Evolutionary conservation across 1,140 invertebrate species (phyloP), one percentile per base, ranked within the genome.

Genomic region (Colletes gigas): DNA sequence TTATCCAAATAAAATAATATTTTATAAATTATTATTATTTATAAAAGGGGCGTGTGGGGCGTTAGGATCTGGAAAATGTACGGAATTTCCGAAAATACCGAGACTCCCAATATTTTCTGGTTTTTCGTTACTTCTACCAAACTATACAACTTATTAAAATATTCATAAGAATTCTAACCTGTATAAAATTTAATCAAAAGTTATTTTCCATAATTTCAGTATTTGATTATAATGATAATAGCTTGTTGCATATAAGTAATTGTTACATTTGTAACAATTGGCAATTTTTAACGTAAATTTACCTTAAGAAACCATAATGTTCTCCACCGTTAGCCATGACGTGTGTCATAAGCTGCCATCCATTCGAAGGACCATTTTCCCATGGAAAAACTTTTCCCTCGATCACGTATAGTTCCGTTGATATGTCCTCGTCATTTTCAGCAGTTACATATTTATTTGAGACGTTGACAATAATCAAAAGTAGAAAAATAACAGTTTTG

Each of bases 281-380:
- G 3, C 17, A 6, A 41, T 44, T 52, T 17, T 17, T 41, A 17
- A 52, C 7, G 3, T 17, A 69, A 77, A 90, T 73, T 62, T 92
- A 96, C 95, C 94, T 95, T 15, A 99, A 92, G 92, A 98, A 98
- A 66, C 97, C 98, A 86, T 97, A 95, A 91, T 96, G 96, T 92
- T 98, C 96, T 14, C 97, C 98, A 41, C 97, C 97, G 90, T 98
- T 98, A 1, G 98, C 96, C 87, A 98, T 95, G 12, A 99, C 94
- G 81, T 96, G 94, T 7, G 97, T 97, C 82, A 95, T 95, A 6
- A 95, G 92, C 91, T 97, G 95, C 97, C 97, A 98, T 82, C 95
- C 96, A 6, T 90, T 93, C 41, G 92, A 89, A 75, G 87, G 90
- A 17, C 91, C 90, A 59, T 95, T 94, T 67, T 97, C 96, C 21